phyloP scores from a whole-genome alignment of 2,888 invertebrate genomes.

The Orthosia gracilis region DNA sequence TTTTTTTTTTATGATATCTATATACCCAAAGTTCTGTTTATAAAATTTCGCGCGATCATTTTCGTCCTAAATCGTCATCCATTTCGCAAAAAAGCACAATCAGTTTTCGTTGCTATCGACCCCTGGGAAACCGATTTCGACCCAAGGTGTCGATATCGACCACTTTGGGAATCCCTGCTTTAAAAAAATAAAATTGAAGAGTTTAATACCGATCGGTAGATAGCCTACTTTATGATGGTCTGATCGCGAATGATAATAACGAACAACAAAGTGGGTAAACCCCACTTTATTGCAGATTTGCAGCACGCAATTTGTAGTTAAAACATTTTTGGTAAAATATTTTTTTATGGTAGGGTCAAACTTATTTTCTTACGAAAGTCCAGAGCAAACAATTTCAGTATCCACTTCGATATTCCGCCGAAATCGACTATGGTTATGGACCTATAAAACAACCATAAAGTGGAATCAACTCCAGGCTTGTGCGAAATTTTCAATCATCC shows the following conservation, averaged over 20 bases:
- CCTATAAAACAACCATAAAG: constrained; percentile 59
- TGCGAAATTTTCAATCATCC: constrained; percentile 64
- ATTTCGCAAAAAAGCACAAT: too few relatives aligned
- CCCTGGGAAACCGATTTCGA: too few relatives aligned
- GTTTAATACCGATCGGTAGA: constrained; percentile 14
- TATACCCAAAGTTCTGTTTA: too few relatives aligned
- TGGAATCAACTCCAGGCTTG: constrained; percentile 41
- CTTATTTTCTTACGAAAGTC: constrained; percentile 34
- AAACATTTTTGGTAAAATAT: constrained; percentile 44
- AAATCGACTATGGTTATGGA: constrained; percentile 39
- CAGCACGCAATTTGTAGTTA: constrained; percentile 40
- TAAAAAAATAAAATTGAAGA: constrained; percentile 21
- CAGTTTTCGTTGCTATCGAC: too few relatives aligned
- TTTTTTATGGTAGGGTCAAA: constrained; percentile 39
- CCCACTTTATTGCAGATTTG: constrained; percentile 41
- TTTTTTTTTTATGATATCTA: too few relatives aligned
- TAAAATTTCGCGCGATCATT: too few relatives aligned
- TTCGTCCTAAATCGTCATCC: too few relatives aligned
- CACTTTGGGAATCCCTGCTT: too few relatives aligned
- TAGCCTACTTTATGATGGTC: constrained; percentile 30
- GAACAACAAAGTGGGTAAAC: too few relatives aligned
- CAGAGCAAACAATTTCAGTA: constrained; percentile 37
- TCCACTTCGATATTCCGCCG: constrained; percentile 28
- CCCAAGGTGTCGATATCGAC: too few relatives aligned
- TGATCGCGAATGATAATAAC: constrained; percentile 37